Percentiles rank a stretch among this genome's conserved stretches.
These are phyloP conservation scores for Pinctada fucata DNA, from an alignment of 2,888 invertebrate species.

Conservation along the genomic window DNA sequence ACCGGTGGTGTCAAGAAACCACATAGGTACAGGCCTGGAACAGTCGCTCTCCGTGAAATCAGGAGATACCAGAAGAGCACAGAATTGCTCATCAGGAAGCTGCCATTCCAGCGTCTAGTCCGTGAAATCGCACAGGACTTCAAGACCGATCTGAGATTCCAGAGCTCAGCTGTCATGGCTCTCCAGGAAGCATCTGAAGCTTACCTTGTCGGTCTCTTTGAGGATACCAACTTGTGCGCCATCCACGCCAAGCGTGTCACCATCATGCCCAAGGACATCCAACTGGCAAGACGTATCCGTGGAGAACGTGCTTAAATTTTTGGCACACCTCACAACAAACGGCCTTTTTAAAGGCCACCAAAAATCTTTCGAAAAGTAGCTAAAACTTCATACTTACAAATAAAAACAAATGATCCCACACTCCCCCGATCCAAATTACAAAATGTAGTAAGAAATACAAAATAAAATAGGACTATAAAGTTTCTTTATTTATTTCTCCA, in stretches of 20 bases:
- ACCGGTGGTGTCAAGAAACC: slow-evolving; percentile 73
- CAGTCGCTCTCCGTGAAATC: slow-evolving; percentile 72
- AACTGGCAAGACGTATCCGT: slow-evolving; percentile 95
- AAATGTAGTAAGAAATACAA: too few species aligned
- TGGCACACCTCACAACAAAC: slow-evolving; percentile 30
- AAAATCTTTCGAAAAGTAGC: slow-evolving; percentile 19
- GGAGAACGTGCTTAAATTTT: slow-evolving; percentile 89
- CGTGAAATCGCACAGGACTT: slow-evolving; percentile 31
- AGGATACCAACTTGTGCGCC: slow-evolving; percentile 98
- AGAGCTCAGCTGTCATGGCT: slow-evolving; percentile 35
- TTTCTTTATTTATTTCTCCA: too few species aligned
- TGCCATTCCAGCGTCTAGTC: slow-evolving; percentile 32
- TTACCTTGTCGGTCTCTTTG: slow-evolving; percentile 85
- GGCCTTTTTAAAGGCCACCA: slow-evolving; percentile 43
- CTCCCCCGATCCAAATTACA: too few species aligned
- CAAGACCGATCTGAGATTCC: slow-evolving; percentile 22
- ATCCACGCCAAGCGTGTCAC: slow-evolving; percentile 98
- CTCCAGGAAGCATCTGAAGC: slow-evolving; percentile 65
- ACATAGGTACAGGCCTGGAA: slow-evolving; percentile 72
- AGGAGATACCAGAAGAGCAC: slow-evolving; percentile 73
- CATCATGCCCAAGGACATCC: slow-evolving; percentile 98
- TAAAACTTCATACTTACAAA: too few species aligned
- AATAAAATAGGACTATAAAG: too few species aligned
- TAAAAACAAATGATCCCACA: too few species aligned
- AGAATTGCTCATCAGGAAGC: slow-evolving; percentile 48